A percentile compares a stretch with the other conserved stretches of the same genome.
These are phyloP conservation scores for Meloidogyne hapla DNA, from an alignment of 1,140 invertebrate genomes.

Conservation along the genomic window DNA sequence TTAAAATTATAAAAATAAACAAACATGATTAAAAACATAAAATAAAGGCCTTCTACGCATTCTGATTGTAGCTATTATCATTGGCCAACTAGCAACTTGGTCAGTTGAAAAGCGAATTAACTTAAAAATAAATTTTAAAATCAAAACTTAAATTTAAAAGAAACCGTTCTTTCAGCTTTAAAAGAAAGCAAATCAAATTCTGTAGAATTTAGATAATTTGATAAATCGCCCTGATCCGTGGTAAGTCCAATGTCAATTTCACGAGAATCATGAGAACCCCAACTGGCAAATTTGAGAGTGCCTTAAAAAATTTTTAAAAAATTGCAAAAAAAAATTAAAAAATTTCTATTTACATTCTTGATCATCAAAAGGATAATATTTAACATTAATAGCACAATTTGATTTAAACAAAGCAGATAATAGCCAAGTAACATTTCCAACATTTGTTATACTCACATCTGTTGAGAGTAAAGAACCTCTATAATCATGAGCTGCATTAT, in stretches of 20 bases:
- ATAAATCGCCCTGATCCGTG: conserved; percentile 53
- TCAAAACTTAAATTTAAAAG: not conserved
- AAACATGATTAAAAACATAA: conserved; percentile 62
- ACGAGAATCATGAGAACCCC: conserved; percentile 54
- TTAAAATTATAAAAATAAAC: not conserved
- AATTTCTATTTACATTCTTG: conserved; percentile 62
- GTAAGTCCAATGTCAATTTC: conserved; percentile 59
- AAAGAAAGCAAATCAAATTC: conserved; percentile 61
- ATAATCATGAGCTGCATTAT: conserved; percentile 43
- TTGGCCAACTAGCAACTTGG: conserved; percentile 45
- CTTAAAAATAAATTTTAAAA: conserved; percentile 19
- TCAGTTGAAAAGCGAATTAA: conserved; percentile 47
- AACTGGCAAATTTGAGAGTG: conserved; percentile 24
- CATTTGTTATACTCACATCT: conserved; percentile 54
- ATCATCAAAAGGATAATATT: conserved; percentile 68
- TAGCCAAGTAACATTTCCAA: conserved; percentile 68
- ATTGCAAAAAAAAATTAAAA: not conserved
- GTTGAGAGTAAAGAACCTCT: conserved; percentile 29
- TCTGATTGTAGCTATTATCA: conserved; percentile 51
- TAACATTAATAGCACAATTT: conserved; percentile 67
- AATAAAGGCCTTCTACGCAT: conserved; percentile 59
- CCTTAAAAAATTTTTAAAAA: conserved; percentile 3
- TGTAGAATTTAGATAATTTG: conserved; percentile 58
- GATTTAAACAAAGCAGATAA: conserved; percentile 68
- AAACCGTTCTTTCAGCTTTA: conserved; percentile 55